Evolutionary conservation across 2,113 vertebrate species (phyloP).

Genomic region (Sus scrofa): DNA sequence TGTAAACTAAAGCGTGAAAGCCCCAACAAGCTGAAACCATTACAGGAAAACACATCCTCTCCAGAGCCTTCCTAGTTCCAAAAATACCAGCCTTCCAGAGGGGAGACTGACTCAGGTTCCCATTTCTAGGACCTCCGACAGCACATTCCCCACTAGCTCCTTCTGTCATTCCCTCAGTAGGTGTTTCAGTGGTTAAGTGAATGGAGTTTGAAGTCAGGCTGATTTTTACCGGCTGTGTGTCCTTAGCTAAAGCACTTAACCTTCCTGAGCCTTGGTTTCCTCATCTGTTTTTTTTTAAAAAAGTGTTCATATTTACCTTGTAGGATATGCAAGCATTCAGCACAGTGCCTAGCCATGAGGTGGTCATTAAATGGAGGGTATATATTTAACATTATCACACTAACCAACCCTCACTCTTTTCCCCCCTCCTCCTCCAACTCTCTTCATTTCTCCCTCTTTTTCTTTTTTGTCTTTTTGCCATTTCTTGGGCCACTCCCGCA

Average conservation of each 20-base stretch:
- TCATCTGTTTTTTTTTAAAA: too few species aligned
- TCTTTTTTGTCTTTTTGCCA: too few species aligned
- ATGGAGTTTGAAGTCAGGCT: neutral
- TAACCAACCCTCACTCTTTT: neutral
- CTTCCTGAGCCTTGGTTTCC: neutral
- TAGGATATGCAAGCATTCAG: neutral
- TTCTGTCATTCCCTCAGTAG: neutral
- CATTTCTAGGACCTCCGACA: neutral
- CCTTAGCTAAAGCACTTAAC: neutral
- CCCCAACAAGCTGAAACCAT: neutral
- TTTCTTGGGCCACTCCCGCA: too few species aligned
- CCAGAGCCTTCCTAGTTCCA: neutral
- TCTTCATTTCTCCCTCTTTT: too few species aligned
- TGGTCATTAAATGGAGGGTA: neutral
- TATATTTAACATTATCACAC: neutral
- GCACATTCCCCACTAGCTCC: neutral
- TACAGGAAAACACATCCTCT: neutral
- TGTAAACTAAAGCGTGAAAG: conserved; percentile 44
- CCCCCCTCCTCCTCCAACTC: too few species aligned
- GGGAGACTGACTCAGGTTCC: neutral
- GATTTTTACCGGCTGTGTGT: neutral
- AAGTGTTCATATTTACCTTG: neutral
- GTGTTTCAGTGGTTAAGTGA: neutral
- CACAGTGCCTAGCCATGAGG: neutral
- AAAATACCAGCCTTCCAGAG: neutral